Conservation (phyloP, 1,140 invertebrate genomes). For the Charaxes varanes region DNA sequence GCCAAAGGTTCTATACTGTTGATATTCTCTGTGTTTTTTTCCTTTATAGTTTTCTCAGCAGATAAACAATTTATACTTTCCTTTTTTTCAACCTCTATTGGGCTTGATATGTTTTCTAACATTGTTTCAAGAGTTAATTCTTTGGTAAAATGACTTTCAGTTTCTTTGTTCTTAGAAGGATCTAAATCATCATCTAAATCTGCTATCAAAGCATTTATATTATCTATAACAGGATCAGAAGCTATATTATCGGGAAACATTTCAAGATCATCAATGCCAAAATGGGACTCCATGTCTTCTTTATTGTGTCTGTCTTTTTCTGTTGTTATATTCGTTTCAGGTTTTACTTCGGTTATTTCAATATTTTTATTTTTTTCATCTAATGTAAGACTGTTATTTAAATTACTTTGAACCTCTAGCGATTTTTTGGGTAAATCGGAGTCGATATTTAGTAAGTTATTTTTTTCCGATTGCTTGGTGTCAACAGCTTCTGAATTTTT, state of each 20-base stretch:
- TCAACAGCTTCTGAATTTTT: no score
- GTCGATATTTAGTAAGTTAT: no score
- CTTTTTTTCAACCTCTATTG: conserved; percentile 10
- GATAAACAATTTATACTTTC: neutral
- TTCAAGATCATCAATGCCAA: conserved; percentile 43
- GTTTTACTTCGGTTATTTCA: no score
- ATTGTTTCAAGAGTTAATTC: conserved; percentile 35
- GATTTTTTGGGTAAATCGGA: no score
- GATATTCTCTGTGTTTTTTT: neutral
- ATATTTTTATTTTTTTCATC: no score
- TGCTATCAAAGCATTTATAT: conserved; percentile 57
- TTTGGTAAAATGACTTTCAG: conserved; percentile 28
- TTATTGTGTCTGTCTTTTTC: conserved; percentile 6
- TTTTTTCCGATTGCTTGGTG: no score
- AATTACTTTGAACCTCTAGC: no score
- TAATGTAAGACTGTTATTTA: no score
- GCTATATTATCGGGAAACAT: conserved; percentile 47
- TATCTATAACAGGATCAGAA: conserved; percentile 49
- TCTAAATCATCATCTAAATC: conserved; percentile 54
- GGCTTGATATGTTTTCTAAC: conserved; percentile 33
- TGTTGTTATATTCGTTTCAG: no score
- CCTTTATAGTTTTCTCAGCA: neutral
- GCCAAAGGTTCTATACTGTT: neutral
- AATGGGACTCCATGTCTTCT: conserved; percentile 22
- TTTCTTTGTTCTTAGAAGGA: conserved; percentile 29